phyloP scores from a whole-genome alignment of 1,140 invertebrate genomes.

The Pygmarrhopalites habei region DNA sequence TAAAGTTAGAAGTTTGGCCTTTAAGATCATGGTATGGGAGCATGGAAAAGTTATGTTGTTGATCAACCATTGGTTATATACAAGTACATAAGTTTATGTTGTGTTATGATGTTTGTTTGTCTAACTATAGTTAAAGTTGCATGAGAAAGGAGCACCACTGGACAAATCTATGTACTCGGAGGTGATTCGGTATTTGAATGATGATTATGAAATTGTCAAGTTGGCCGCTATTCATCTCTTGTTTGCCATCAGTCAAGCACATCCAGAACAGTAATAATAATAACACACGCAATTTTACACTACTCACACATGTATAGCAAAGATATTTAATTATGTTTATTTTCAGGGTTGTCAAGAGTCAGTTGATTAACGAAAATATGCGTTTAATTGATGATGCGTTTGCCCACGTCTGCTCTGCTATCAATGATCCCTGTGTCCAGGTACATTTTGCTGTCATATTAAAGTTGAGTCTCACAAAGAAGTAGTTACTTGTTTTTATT shows the following conservation, averaged over 20 bases:
- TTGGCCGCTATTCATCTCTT: constrained; percentile 76
- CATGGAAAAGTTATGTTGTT: no score
- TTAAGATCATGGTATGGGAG: no score
- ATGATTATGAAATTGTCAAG: constrained; percentile 91
- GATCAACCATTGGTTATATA: no score
- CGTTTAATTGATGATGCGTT: constrained; percentile 94
- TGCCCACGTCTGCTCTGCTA: constrained; percentile 83
- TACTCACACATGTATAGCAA: no score
- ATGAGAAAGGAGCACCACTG: constrained; percentile 69
- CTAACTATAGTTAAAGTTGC: constrained; percentile 51
- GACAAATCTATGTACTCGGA: constrained; percentile 70
- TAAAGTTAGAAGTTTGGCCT: no score
- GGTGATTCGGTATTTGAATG: constrained; percentile 71
- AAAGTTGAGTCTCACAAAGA: background rate
- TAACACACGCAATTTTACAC: no score
- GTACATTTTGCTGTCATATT: constrained; percentile 1
- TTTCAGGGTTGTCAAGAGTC: constrained; percentile 45
- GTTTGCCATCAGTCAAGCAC: constrained; percentile 73
- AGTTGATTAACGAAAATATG: constrained; percentile 50
- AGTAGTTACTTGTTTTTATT: background rate
- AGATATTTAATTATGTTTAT: no score
- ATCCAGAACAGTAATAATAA: constrained; percentile 83
- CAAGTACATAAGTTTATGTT: no score
- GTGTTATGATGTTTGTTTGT: no score
- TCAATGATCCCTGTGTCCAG: constrained; percentile 74